phyloP scores from a whole-genome alignment of 1,140 invertebrate species.

The Cydia strobilella region DNA sequence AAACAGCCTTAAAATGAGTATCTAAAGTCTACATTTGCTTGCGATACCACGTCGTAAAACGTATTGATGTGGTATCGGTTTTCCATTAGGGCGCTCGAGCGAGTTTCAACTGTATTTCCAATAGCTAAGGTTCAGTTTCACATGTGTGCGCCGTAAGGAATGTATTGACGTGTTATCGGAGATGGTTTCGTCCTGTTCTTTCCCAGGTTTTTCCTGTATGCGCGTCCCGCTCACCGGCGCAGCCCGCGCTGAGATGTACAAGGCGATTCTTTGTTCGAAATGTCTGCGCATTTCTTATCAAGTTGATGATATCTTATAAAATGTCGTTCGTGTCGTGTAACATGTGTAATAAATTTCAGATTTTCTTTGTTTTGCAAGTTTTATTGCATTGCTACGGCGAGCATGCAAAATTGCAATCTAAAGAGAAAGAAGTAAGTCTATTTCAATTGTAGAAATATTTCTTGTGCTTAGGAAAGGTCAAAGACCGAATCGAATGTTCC shows the following conservation, averaged over 20 bases:
- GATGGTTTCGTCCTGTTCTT: conserved; percentile 65
- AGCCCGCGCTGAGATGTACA: conserved; percentile 66
- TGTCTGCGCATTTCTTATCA: conserved; percentile 73
- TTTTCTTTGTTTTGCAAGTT: conserved; percentile 19
- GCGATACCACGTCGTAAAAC: conserved; percentile 52
- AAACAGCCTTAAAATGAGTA: conserved; percentile 47
- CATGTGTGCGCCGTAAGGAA: conserved; percentile 57
- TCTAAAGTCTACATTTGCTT: conserved; percentile 47
- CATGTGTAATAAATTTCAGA: conserved; percentile 19
- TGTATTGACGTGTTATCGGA: conserved; percentile 80
- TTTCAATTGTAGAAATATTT: not conserved
- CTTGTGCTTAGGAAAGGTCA: not conserved
- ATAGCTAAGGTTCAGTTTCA: conserved; percentile 43
- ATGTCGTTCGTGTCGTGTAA: conserved; percentile 34
- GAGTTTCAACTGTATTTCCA: conserved; percentile 47
- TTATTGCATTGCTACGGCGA: conserved; percentile 4
- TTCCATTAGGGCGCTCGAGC: conserved; percentile 65
- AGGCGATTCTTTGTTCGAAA: conserved; percentile 59
- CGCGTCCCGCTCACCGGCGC: conserved; percentile 66
- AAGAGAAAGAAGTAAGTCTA: not conserved
- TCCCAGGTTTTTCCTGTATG: conserved; percentile 54
- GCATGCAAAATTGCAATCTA: conserved; percentile 5
- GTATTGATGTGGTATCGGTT: conserved; percentile 79
- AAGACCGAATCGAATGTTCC: conserved; percentile 5
- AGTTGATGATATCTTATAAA: conserved; percentile 49